These are phyloP conservation scores for Drosophila pachea DNA, from an alignment of 1,140 invertebrate species.

Conservation along the genomic window DNA sequence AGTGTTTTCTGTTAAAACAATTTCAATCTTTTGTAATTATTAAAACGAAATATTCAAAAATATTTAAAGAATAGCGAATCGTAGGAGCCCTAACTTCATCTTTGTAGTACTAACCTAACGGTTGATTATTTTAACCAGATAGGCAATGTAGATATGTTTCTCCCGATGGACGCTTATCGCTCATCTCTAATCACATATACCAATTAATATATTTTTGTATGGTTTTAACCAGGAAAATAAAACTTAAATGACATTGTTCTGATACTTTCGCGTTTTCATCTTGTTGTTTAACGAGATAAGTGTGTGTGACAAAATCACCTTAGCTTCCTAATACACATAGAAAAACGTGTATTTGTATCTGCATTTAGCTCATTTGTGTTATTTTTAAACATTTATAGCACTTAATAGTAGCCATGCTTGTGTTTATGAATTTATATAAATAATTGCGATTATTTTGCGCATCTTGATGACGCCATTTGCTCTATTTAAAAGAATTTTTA, in stretches of 20 bases:
- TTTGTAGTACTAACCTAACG: neutral
- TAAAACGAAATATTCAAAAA: constrained; percentile 11
- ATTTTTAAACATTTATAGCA: constrained; percentile 45
- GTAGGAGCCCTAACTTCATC: constrained; percentile 21
- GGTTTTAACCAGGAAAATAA: too few species aligned
- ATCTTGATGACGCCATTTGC: constrained; percentile 19
- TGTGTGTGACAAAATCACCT: neutral
- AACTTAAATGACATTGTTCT: neutral
- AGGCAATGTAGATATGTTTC: too few species aligned
- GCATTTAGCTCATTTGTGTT: constrained; percentile 32
- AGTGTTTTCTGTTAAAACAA: constrained; percentile 13
- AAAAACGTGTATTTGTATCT: neutral
- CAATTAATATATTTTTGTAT: too few species aligned
- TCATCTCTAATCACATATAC: too few species aligned
- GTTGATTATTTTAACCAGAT: too few species aligned
- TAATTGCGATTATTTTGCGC: constrained; percentile 12
- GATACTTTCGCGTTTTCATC: neutral
- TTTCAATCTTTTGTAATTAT: neutral
- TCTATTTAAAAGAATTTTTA: neutral
- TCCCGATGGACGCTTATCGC: too few species aligned
- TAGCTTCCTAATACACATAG: neutral
- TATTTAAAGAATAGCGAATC: neutral
- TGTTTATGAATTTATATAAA: constrained; percentile 37
- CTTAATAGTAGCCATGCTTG: constrained; percentile 29
- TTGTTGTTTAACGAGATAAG: neutral